Base-by-base conservation (phyloP, 1,140 invertebrate genomes). In the Drosophila kohkoa region DNA sequence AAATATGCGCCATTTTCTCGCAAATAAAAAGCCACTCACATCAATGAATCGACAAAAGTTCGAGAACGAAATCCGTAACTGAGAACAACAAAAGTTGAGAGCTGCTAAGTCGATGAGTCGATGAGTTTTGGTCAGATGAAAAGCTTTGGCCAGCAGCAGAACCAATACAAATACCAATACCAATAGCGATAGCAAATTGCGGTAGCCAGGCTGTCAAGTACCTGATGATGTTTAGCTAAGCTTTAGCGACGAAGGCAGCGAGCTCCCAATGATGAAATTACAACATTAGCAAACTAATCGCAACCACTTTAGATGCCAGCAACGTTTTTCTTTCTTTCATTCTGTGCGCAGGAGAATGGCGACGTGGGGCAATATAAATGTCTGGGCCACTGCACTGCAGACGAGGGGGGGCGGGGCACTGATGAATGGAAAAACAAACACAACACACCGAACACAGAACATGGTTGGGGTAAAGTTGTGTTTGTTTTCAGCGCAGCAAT, bases 271-370 rank as follows among this genome's bases (percentile, higher is more conserved):
- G 85, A 89, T 89, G 85, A 89, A 89, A 89, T 89, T 89, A 89
- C 81, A 89, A 89, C 85, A 89, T 89, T 89, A 89, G 81, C 85
- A 89, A 89, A 89, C 85, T 89, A 89, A 89, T 89, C 85, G 85
- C 81, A 89, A 77, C 85, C 85, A 89, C 85, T 89, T 89, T 89
- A 89, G 85, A 89, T 89, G 85, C 85, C 65, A 69, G 55, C 67
- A 79, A 80, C 79, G 83, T 87, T 75, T 52, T 60, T 32, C 16
- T 38, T 25, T 25, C 20, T 25, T 25, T 25, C 20, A 25, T 25
- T 38, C 8, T 38, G 6, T 10, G 35, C 8, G 5, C 32, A 5
- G 32, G 32, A 5, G 15, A 4, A 7, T 38, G 20, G 5, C 57
- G 13, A 38, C 71, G 30, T 32, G 28, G 25, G 43, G 15, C 66